A percentile compares a stretch with the other conserved stretches of the same genome.
Evolutionary conservation across 2,113 vertebrate species (phyloP).

Genomic region (Mola mola): DNA sequence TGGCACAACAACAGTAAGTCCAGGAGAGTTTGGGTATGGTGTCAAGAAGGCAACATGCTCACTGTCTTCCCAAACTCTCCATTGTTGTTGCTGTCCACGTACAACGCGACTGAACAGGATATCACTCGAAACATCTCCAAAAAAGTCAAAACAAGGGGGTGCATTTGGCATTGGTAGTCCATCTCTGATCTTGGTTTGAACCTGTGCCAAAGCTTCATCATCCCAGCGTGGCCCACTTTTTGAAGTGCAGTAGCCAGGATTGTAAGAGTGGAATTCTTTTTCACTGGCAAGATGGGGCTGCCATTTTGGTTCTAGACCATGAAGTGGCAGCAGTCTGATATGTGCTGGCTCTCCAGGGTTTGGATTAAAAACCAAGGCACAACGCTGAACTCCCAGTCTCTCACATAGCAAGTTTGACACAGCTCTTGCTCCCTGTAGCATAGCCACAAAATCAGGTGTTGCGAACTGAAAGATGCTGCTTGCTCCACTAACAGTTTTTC

Average conservation of each 20-base stretch:
- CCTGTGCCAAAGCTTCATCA: slow-evolving; percentile 58
- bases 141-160: slow-evolving; percentile 74
- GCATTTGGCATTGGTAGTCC: slow-evolving; percentile 75
- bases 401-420: slow-evolving; percentile 77
- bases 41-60: slow-evolving; percentile 82
- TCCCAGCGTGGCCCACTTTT: slow-evolving; percentile 78
- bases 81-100: slow-evolving; percentile 80
- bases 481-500: slow-evolving; percentile 69
- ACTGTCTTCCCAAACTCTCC: slow-evolving; percentile 84
- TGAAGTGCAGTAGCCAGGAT: slow-evolving; percentile 81
- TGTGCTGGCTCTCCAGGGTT: slow-evolving; percentile 58
- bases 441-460: slow-evolving; percentile 64
- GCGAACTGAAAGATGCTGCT: slow-evolving; percentile 79
- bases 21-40: slow-evolving; percentile 81
- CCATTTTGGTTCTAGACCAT: slow-evolving; percentile 77
- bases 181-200: slow-evolving; percentile 73
- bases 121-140: slow-evolving; percentile 64
- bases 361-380: slow-evolving; percentile 78
- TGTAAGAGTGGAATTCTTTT: slow-evolving; percentile 73
- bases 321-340: slow-evolving; percentile 78
- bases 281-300: slow-evolving; percentile 67
- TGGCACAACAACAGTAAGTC: slow-evolving; percentile 80
- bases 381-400: slow-evolving; percentile 75
- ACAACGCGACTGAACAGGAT: slow-evolving; percentile 80
- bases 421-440: slow-evolving; percentile 72